Evolutionary conservation across 2,797 vertebrate genomes (phyloP).

Genomic region (Gallinago nigripennis): DNA sequence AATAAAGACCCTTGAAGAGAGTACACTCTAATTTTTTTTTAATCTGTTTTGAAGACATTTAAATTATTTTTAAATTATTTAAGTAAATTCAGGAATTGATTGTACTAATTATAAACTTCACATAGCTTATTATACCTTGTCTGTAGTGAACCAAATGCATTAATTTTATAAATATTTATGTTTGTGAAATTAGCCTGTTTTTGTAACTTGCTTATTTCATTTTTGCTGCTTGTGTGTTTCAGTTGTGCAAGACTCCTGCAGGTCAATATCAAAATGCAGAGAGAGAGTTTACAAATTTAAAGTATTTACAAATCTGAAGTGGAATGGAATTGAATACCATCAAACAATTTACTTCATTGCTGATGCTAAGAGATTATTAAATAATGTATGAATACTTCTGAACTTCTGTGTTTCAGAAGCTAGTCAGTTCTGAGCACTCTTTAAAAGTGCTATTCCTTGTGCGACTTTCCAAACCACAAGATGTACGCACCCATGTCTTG

Average conservation of each 20-base stretch:
- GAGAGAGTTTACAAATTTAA: not conserved
- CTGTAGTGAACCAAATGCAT: not conserved
- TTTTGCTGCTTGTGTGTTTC: not conserved
- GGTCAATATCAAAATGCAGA: not conserved
- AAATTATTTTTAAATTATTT: not conserved
- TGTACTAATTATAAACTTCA: not conserved
- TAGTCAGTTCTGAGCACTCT: not conserved
- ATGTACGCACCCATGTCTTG: not conserved
- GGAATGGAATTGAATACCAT: not conserved
- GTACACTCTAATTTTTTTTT: not conserved
- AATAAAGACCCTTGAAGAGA: not conserved
- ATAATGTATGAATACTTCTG: not conserved
- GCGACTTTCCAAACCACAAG: not conserved
- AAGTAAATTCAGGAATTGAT: not conserved
- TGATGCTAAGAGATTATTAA: not conserved
- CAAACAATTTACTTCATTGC: not conserved
- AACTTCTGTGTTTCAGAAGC: not conserved
- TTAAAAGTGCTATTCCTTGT: not conserved
- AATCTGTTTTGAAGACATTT: not conserved
- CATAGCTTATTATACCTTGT: not conserved
- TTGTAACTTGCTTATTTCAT: not conserved
- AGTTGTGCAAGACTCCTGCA: not conserved
- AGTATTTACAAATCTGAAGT: not conserved
- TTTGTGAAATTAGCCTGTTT: not conserved
- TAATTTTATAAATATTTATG: not conserved